Base-by-base conservation (phyloP, 2,888 invertebrate species). In the Unio pictorum region DNA sequence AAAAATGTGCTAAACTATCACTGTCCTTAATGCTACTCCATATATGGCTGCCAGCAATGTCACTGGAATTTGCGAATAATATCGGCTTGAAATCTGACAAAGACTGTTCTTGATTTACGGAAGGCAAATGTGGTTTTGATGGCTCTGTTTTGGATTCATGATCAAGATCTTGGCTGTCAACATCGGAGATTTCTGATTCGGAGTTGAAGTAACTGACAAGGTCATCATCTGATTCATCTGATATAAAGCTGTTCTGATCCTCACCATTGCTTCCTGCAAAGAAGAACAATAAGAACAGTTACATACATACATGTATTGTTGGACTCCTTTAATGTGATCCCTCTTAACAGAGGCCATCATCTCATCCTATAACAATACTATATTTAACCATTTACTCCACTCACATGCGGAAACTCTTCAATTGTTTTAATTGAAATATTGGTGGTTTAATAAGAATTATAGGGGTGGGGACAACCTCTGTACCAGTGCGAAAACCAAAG, bases 111-210 rank as follows among this genome's bases (percentile, higher is more conserved):
- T 8, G 45, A 11, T 45, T 45, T 45, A 1, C 45, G 3, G 45
- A 45, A 45, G 45, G 11, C 45, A 45, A 45, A 45, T 45, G 45
- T 11, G 11, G 45, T 54, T 45, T 59, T 30, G 20, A 54, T n/a
- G 20, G 63, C n/a, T 15, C 30, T 63, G 55, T n/a, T 54, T 74
- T 63, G 61, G 74, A 80, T 26, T 85, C 86, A 0, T 85, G 82
- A 56, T 83, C 78, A 56, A 87, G 77, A 66, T 88, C 88, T 75
- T 87, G 87, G 61, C 85, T 85, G 59, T 85, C 85, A 84, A 86
- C 79, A 72, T 89, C 88, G 2, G 88, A 87, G 67, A 85, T 76
- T 66, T 87, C 88, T 0, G 85, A 86, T 69, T 87, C 87, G 4
- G 84, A 84, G 28, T 86, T 84, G 34, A 85, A 84, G 72, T 88